Base-by-base conservation (phyloP, 2,888 invertebrate genomes). In the Hydropsyche betteni region DNA sequence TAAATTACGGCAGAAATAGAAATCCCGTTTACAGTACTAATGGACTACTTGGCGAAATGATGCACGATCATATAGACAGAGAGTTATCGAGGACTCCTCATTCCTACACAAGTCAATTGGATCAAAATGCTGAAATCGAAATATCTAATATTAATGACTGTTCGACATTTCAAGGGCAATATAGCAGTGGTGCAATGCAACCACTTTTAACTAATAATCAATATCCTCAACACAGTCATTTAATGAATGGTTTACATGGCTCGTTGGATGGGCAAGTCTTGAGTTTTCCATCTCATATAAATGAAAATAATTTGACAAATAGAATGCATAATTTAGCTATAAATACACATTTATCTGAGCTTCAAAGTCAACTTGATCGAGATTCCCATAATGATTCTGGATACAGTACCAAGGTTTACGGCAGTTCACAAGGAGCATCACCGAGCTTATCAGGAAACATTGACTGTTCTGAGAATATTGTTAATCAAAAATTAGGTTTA, bases 331-430 rank as follows among this genome's bases (percentile, higher is more conserved):
- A 87, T 0, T 81, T 87, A 75, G 87, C 87, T 8, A 87, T 88
- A 0, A 87, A 88, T 80, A 88, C 88, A 0, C 86, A 87, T 80
- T 80, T 87, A 79, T 85, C 86, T 1, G 87, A 87, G 76, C 85
- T 84, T 0, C 87, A 87, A 75, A 86, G 87, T 80, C 88, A 88
- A 80, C 82, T 88, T 0, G 91, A 91, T 80, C 84, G 91, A 73
- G 92, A 92, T 81, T 90, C 91, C 0, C 94, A 92, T 82, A 94
- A 94, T 80, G 95, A 95, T 84, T 94, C 94, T 0, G 95, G 95
- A 0, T 95, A 95, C 83, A 94, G 94, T 81, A 94, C 94, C 53
- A 92, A 93, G 82, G 92, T 93, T 80, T 93, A 93, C 80, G 93
- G 92, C 0, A 93, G 93, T 80, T 92, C 92, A 6, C 91, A 93